Percentiles rank a stretch among this genome's conserved stretches.
Evolutionary conservation across 1,140 invertebrate genomes (phyloP).

Genomic region (Rhopalosiphum padi): DNA sequence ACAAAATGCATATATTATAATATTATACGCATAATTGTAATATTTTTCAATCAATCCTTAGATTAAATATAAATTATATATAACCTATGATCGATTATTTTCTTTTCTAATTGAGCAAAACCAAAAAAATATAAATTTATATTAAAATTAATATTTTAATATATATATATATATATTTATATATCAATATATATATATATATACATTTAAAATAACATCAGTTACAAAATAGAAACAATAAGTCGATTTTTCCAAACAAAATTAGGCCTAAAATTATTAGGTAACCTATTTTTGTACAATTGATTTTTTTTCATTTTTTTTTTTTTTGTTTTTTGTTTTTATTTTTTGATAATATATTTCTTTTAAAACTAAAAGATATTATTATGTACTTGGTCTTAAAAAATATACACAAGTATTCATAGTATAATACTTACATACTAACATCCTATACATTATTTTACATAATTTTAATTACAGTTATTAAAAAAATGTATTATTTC

Average conservation of each 20-base stretch:
- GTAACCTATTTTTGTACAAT: constrained; percentile 57
- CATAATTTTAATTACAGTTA: constrained; percentile 32
- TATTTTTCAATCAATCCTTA: neutral
- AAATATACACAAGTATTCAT: constrained; percentile 44
- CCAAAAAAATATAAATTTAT: constrained; percentile 43
- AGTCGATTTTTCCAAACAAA: constrained; percentile 42
- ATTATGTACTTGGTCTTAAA: constrained; percentile 45
- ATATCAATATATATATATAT: constrained; percentile 9
- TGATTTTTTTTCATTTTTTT: neutral
- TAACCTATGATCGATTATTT: neutral
- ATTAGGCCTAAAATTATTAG: constrained; percentile 38
- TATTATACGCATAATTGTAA: constrained; percentile 3
- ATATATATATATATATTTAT: neutral
- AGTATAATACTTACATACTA: neutral
- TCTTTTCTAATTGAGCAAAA: constrained; percentile 57
- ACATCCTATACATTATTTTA: constrained; percentile 39
- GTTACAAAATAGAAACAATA: constrained; percentile 52
- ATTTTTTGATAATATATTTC: neutral
- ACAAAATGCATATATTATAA: neutral
- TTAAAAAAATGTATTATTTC: constrained; percentile 26
- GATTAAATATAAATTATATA: constrained; percentile 14
- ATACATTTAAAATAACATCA: neutral
- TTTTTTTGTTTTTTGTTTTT: constrained; percentile 2
- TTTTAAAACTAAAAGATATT: constrained; percentile 28
- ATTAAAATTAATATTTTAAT: constrained; percentile 21